Evolutionary conservation across 2,113 vertebrate genomes (phyloP).

Genomic region (Hiodon alosoides): DNA sequence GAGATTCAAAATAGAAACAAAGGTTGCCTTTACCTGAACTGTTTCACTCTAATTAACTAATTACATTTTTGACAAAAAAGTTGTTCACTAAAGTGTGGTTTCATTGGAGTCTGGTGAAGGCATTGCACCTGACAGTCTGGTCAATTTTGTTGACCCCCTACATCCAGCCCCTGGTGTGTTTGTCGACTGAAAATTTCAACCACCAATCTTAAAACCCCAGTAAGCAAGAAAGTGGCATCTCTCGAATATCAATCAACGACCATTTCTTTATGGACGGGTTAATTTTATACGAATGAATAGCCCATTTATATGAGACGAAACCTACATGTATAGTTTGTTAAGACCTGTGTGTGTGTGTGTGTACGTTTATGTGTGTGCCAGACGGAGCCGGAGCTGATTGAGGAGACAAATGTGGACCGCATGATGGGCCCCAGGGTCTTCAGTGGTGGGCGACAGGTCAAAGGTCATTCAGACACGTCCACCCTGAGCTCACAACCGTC

Average conservation of each 20-base stretch:
- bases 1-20: too few relatives aligned
- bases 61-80: too few relatives aligned
- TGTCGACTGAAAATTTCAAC: too few relatives aligned
- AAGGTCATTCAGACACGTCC: conserved; percentile 94
- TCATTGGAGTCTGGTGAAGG: too few relatives aligned
- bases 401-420: conserved; percentile 90
- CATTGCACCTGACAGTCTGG: too few relatives aligned
- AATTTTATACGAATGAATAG: not conserved
- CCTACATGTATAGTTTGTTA: not conserved
- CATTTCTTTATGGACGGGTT: conserved; percentile 2
- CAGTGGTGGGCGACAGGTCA: conserved; percentile 71
- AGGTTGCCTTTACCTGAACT: too few relatives aligned
- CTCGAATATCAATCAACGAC: not conserved
- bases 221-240: conserved; percentile 7
- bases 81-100: too few relatives aligned
- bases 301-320: not conserved
- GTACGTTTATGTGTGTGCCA: conserved; percentile 48
- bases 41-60: too few relatives aligned
- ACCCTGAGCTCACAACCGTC: conserved; percentile 97
- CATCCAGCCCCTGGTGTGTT: too few relatives aligned
- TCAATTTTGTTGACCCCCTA: too few relatives aligned
- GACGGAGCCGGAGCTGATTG: conserved; percentile 95
- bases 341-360: not conserved
- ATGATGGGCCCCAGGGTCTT: conserved; percentile 69
- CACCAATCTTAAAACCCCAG: not conserved